Conservation (phyloP, 1,140 invertebrate species). For the Nasonia longicornis region DNA sequence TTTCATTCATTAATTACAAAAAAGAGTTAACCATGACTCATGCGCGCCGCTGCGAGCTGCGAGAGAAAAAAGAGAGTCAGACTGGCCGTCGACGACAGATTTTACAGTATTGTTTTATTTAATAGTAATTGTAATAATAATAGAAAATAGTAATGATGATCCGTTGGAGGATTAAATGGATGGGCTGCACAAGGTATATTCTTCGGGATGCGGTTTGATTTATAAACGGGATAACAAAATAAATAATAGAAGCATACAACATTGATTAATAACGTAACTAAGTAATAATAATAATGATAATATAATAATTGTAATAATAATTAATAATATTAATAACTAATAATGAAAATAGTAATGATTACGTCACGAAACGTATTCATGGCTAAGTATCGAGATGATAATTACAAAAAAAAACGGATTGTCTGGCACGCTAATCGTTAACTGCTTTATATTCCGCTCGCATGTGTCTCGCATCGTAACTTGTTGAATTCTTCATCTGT, state of each 20-base stretch:
- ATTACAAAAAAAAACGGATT: conserved; percentile 62
- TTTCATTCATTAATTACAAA: background rate
- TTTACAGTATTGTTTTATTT: conserved; percentile 36
- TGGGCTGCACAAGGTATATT: background rate
- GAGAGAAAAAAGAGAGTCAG: conserved; percentile 26
- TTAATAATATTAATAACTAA: conserved; percentile 54
- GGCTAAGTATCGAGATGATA: conserved; percentile 60
- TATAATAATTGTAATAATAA: conserved; percentile 61
- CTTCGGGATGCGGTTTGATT: conserved; percentile 49
- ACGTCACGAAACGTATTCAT: conserved; percentile 44
- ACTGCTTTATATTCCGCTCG: conserved; percentile 38
- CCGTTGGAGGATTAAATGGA: conserved; percentile 18
- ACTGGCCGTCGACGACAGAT: conserved; percentile 23
- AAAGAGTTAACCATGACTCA: background rate
- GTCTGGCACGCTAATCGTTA: conserved; percentile 57
- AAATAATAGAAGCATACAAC: conserved; percentile 71
- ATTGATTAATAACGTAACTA: conserved; percentile 69
- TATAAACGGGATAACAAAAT: conserved; percentile 66
- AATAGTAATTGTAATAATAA: conserved; percentile 37
- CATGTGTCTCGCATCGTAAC: background rate
- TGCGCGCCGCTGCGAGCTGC: background rate
- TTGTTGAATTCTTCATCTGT: conserved; percentile 26
- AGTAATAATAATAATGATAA: conserved; percentile 60
- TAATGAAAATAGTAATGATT: conserved; percentile 56
- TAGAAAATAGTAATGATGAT: conserved; percentile 23